Base-by-base conservation (phyloP, 2,797 vertebrate species). In the Todus mexicanus region DNA sequence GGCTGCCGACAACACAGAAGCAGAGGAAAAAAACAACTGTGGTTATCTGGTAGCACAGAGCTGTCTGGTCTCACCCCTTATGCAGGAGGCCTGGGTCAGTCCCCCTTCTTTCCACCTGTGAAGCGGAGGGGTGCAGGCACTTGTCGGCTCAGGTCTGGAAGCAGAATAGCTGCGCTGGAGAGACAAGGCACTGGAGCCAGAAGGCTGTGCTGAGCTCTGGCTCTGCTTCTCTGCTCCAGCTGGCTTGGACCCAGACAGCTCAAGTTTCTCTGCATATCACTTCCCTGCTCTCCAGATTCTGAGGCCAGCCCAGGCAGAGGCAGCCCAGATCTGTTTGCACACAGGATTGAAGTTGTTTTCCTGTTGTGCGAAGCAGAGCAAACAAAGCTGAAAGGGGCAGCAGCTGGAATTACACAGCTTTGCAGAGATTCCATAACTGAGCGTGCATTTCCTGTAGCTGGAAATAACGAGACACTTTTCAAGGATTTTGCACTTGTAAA, bases 331-430 rank as follows among this genome's bases (percentile, higher is more conserved):
- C 68, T 82, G 53, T 92, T 93, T 91, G 84, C 60, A 88, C 53
- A 76, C 77, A 73, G 51, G 86, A 91, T 80, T 73, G 22, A 75
- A 79, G 84, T 54, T 79, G 77, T 79, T 20, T 82, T 92, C 64
- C 90, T 93, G 85, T 71, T 87, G 72, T 11, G 4, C 0, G 2
- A 73, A 75, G 65, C 40, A 68, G 40, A 89, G 33, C 37, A 75
- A 88, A 89, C 43, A 74, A 66, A 87, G 74, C 87, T 23, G 23
- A 90, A 91, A 91, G 40, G 45, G 20, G 54, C 20, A 91, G 77
- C 90, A 90, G 88, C 92, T 90, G 92, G 65, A 91, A 64, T 63
- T 42, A 51, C 72, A 37, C 38, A 66, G 48, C 89, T 86, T 74
- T n/a, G 75, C 31, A 47, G 33, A 82, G 50, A 86, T 75, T 56